phyloP scores from a whole-genome alignment of 2,888 invertebrate genomes.

The Nomada hirtipes region DNA sequence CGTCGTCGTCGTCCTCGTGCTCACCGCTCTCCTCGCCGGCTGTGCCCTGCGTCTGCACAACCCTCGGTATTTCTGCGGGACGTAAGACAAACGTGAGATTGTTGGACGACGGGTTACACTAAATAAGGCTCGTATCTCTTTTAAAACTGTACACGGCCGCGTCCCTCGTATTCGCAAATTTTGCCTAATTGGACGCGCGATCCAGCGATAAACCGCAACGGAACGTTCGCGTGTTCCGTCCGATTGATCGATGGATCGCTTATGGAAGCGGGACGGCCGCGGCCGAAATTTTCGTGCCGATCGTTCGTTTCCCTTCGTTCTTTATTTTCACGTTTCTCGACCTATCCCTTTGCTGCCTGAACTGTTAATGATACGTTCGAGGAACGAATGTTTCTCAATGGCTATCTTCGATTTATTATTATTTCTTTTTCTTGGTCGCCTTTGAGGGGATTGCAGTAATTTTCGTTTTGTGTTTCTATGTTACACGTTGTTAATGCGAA shows the following conservation, averaged over 20 bases:
- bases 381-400: neutral
- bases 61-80: slow-evolving; percentile 90
- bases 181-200: slow-evolving; percentile 72
- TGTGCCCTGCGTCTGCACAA: slow-evolving; percentile 88
- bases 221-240: slow-evolving; percentile 53
- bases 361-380: slow-evolving; percentile 21
- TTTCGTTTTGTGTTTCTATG: no score
- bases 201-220: slow-evolving; percentile 39
- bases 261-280: slow-evolving; percentile 34
- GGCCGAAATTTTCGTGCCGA: slow-evolving; percentile 15
- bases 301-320: neutral
- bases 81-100: slow-evolving; percentile 48
- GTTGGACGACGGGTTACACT: slow-evolving; percentile 33
- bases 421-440: neutral
- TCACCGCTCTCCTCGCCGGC: slow-evolving; percentile 83
- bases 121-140: slow-evolving; percentile 45
- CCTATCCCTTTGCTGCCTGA: neutral
- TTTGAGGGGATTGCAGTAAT: neutral
- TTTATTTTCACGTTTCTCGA: neutral
- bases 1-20: slow-evolving; percentile 86
- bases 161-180: slow-evolving; percentile 67
- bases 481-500: no score
- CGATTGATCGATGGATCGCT: slow-evolving; percentile 66
- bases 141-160: slow-evolving; percentile 21
- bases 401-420: neutral